Conservation (phyloP, 2,113 vertebrate species). For the Nettapus auritus region DNA sequence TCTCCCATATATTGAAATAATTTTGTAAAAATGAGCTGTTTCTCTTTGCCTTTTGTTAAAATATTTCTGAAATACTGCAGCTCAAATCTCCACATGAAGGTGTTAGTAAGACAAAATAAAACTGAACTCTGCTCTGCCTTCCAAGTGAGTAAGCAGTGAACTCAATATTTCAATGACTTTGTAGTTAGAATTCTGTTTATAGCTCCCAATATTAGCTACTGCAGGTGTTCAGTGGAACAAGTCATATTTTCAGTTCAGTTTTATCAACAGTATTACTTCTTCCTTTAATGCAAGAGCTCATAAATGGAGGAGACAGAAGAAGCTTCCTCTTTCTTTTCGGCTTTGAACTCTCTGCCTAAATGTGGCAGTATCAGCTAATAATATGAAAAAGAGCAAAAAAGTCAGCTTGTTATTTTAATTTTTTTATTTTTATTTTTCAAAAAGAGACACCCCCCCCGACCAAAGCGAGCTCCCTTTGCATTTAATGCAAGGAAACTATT, state of each 20-base stretch:
- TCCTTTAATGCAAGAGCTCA: neutral
- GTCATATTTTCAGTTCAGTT: neutral
- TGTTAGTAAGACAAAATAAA: neutral
- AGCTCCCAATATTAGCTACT: neutral
- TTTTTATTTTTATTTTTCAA: neutral
- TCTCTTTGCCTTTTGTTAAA: neutral
- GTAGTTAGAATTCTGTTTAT: neutral
- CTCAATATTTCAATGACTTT: neutral
- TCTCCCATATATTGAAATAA: neutral
- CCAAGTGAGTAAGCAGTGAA: neutral
- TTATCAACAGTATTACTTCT: neutral
- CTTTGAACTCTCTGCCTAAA: neutral
- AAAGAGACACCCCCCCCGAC: neutral
- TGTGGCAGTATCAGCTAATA: neutral
- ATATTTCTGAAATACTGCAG: neutral
- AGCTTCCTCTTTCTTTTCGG: neutral
- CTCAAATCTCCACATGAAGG: neutral
- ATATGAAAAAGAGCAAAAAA: neutral
- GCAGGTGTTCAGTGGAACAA: neutral
- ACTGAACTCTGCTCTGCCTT: neutral
- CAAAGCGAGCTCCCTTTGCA: neutral
- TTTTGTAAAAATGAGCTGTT: neutral
- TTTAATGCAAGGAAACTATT: neutral
- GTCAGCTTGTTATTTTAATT: rapidly evolving
- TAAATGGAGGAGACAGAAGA: neutral